Evolutionary conservation across 37 sponge, comb jelly and placozoan genomes (phyloP), one percentile per base, ranked within the genome.

Genomic region (Diacarnus erythraeanus): DNA sequence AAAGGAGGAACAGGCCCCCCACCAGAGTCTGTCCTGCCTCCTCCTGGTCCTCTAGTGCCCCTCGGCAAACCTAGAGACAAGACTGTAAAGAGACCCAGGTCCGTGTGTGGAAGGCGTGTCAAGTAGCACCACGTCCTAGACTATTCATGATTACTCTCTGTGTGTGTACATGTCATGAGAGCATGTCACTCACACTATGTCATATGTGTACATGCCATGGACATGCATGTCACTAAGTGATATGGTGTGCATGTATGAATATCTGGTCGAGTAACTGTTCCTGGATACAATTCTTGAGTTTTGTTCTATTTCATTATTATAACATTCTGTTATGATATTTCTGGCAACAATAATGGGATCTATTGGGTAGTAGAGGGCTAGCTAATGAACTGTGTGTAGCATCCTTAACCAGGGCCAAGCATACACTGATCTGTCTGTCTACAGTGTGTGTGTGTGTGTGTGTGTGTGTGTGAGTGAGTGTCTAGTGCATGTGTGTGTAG

Each of bases 11-110:
- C 41, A 41, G 82, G 20, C 10, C 61, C 70, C 3, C 89, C 83
- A 9, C 58, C 59, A 25, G 71, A 58, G 56, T 75, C 56, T 22
- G 15, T 74, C 22, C 76, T 70, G 61, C 83, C 79, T 3, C 91
- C 91, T 36, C 91, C 86, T 25, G 91, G 91, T 12, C 91, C 91
- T 20, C 65, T 90, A 9, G 91, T 90, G 43, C 82, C 91, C n/a
- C 86, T 90, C 23, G 91, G 91, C 3, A 57, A 67, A 39, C 84
- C 89, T 9, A 80, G 69, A 33, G 81, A 85, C 1, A 73, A 75
- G 21, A 23, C 65, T 0, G n/a, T 63, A 22, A 90, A 90, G 74
- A 69, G 91, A 71, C 86, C 86, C 33, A 88, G 89, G 83, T 82
- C 63, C 69, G 76, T 86, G 35, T 44, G 47, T 37, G 33, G 51